Percentiles rank a stretch among this genome's conserved stretches.
Evolutionary conservation across 2,797 vertebrate genomes (phyloP).

Genomic region (Anabacerthia variegaticeps): DNA sequence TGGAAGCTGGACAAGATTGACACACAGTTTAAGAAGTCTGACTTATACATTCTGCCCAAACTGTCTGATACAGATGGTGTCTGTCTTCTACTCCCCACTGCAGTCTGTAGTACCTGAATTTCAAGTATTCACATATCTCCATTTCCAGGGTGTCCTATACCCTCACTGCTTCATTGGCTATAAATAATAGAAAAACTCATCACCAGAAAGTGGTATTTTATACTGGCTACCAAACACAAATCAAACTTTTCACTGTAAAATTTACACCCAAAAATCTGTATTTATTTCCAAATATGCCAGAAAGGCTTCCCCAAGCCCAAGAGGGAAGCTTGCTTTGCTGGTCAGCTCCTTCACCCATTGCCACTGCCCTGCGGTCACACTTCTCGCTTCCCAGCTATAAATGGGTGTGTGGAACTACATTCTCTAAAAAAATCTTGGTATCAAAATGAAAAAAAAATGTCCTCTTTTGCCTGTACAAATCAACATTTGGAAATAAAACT

Average conservation of each 20-base stretch:
- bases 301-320: neutral
- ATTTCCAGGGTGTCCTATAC: neutral
- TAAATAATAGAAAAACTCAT: neutral
- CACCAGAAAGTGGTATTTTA: neutral
- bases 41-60: neutral
- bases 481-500: neutral
- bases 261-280: neutral
- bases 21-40: neutral
- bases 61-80: neutral
- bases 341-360: neutral
- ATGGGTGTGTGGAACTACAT: neutral
- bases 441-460: neutral
- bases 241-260: neutral
- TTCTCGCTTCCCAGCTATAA: neutral
- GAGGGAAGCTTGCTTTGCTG: neutral
- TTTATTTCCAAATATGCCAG: neutral
- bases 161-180: neutral
- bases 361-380: neutral
- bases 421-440: neutral
- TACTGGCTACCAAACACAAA: neutral
- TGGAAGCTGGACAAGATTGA: neutral
- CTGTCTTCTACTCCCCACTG: neutral
- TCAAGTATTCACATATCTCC: neutral
- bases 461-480: neutral
- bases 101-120: neutral